phyloP scores from a whole-genome alignment of 2,888 invertebrate species.

The Aleiodes alternator region DNA sequence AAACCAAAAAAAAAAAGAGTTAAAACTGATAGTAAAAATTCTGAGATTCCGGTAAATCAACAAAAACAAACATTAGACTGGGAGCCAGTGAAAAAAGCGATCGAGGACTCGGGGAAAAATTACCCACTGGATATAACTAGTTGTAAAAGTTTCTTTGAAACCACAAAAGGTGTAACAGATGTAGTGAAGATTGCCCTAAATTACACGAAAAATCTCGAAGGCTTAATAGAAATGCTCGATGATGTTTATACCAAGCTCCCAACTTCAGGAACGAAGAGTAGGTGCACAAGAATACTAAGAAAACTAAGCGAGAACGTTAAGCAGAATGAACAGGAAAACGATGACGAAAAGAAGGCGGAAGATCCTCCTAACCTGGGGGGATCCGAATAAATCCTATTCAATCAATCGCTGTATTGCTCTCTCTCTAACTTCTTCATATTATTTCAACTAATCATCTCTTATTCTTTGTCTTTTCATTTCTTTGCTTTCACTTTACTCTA shows the following conservation, averaged over 20 bases:
- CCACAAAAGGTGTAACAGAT: constrained; percentile 1
- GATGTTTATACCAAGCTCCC: neutral
- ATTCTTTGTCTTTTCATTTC: no score
- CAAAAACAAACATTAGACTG: neutral
- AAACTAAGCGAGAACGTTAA: neutral
- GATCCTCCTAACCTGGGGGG: neutral
- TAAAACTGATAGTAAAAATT: no score
- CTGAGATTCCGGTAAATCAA: no score
- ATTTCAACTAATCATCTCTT: no score
- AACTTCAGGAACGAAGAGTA: neutral
- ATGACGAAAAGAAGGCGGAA: neutral
- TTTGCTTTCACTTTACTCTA: no score
- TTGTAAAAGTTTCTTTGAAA: neutral
- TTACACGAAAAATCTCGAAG: constrained; percentile 11
- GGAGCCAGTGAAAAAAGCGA: neutral
- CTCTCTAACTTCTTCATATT: no score
- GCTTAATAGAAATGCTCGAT: constrained; percentile 16
- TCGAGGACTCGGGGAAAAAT: neutral
- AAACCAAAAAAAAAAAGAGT: no score
- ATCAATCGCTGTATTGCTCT: no score
- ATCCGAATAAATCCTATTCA: no score
- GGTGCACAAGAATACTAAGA: constrained; percentile 5
- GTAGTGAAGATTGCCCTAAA: neutral
- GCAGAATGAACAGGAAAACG: no score
- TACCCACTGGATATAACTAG: neutral